Percentiles rank a stretch among this genome's conserved stretches.
phyloP scores from a whole-genome alignment of 2,797 vertebrate genomes.

The Neosalanx taihuensis region DNA sequence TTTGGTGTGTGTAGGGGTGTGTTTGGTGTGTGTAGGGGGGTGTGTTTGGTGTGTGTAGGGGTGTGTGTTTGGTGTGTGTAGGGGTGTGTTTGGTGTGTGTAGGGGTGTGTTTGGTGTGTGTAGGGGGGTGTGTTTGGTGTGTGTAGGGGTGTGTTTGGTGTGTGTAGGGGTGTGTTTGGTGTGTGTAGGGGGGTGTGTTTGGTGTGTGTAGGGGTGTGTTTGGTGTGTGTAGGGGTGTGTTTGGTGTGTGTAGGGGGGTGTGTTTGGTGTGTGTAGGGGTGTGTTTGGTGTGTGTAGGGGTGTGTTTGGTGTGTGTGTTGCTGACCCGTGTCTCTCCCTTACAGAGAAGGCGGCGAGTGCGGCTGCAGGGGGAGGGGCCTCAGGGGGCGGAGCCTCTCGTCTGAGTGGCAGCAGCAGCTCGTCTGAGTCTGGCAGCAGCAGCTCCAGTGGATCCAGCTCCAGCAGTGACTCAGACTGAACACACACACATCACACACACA shows the following conservation, averaged over 20 bases:
- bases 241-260: not conserved
- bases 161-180: not conserved
- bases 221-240: not conserved
- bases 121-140: too few species aligned
- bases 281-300: not conserved
- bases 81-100: not conserved
- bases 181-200: too few species aligned
- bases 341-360: constrained; percentile 87
- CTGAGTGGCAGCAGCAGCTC: constrained; percentile 93
- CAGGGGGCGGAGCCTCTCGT: constrained; percentile 85
- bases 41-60: not conserved
- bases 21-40: too few species aligned
- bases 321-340: constrained; percentile 24
- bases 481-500: constrained; percentile 75
- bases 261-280: not conserved
- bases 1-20: not conserved
- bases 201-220: not conserved
- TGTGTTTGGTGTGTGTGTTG: not conserved
- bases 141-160: not conserved
- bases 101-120: too few species aligned
- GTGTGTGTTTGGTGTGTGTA: not conserved
- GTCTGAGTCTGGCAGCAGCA: constrained; percentile 91
- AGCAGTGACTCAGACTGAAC: constrained; percentile 96
- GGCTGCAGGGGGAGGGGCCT: constrained; percentile 82
- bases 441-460: constrained; percentile 94